Conservation (phyloP, 2,113 vertebrate species). For the Camelus bactrianus region DNA sequence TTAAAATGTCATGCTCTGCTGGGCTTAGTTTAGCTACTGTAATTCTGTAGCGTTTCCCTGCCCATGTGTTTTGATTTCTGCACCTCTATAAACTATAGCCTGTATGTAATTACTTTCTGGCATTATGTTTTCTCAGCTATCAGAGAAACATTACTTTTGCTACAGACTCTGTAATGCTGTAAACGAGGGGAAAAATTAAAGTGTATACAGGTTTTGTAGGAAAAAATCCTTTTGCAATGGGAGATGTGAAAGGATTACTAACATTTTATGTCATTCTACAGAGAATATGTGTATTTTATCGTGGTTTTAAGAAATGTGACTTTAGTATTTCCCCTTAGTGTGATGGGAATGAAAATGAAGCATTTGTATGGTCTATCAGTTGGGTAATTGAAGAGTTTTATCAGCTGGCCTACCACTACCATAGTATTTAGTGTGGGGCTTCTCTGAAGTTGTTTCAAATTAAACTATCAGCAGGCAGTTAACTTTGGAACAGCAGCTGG, state of each 20-base stretch:
- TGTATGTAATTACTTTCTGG: conserved; percentile 69
- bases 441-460: conserved; percentile 60
- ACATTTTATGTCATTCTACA: conserved; percentile 50
- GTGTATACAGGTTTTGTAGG: not conserved
- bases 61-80: conserved; percentile 73
- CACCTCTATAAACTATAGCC: conserved; percentile 60
- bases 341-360: conserved; percentile 52
- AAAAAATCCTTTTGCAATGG: not conserved
- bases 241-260: conserved; percentile 54
- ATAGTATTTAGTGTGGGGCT: not conserved
- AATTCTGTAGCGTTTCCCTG: conserved; percentile 54
- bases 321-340: conserved; percentile 7
- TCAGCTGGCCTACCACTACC: conserved; percentile 43
- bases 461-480: conserved; percentile 49
- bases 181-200: conserved; percentile 73
- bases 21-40: conserved; percentile 59
- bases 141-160: conserved; percentile 69
- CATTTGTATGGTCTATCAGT: conserved; percentile 1
- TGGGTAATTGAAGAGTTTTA: conserved; percentile 62
- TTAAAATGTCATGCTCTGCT: conserved; percentile 60
- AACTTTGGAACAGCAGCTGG: conserved; percentile 37
- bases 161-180: conserved; percentile 63
- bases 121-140: conserved; percentile 70
- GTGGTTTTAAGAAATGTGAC: conserved; percentile 51
- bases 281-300: conserved; percentile 15